Percentiles rank a stretch among this genome's conserved stretches.
These are phyloP conservation scores for Merops nubicus DNA, from an alignment of 2,113 vertebrate genomes.

Conservation along the genomic window DNA sequence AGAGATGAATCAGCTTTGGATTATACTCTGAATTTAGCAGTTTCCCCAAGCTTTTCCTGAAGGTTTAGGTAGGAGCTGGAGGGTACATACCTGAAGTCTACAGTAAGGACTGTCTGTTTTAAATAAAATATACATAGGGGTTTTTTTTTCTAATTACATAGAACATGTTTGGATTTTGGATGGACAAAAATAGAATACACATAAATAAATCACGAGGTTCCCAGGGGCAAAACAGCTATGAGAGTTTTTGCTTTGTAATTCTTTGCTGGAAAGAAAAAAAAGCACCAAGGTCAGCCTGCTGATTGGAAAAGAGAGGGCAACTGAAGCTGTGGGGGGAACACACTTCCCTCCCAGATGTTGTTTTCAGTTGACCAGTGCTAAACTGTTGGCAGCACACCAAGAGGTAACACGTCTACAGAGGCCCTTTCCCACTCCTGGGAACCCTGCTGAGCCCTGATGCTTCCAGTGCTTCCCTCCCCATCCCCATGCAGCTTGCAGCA, in stretches of 20 bases:
- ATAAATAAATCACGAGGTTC: background rate
- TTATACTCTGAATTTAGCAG: background rate
- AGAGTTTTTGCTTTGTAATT: background rate
- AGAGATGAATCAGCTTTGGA: background rate
- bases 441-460: background rate
- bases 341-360: background rate
- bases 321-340: accelerated
- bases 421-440: background rate
- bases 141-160: background rate
- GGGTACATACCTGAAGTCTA: background rate
- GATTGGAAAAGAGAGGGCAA: background rate
- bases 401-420: background rate
- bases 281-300: background rate
- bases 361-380: background rate
- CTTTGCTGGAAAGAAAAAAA: background rate
- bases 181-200: background rate
- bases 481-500: background rate
- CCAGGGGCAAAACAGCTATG: background rate
- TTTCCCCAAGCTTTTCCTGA: background rate
- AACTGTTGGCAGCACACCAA: background rate
- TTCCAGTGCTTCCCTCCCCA: background rate
- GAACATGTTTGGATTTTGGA: background rate
- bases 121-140: background rate
- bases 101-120: background rate
- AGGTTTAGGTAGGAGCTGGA: background rate